These are phyloP conservation scores for Lagorchestes hirsutus DNA, from an alignment of 2,797 vertebrate species.

Conservation along the genomic window DNA sequence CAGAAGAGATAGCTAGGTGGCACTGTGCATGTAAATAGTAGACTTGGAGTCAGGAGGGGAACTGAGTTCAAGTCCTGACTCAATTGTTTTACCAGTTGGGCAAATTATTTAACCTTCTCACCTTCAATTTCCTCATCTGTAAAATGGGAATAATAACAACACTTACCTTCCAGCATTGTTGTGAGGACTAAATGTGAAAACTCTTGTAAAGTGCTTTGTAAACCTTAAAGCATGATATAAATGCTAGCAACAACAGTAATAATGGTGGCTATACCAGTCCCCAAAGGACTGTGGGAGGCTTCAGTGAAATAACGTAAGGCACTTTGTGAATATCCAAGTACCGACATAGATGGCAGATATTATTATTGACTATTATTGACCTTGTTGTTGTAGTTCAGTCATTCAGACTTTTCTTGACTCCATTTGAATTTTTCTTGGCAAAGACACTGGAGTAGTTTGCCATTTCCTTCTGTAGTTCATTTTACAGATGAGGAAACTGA, in stretches of 20 bases:
- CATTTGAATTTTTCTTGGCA: neutral
- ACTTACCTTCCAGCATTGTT: neutral
- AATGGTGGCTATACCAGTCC: neutral
- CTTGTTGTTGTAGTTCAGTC: neutral
- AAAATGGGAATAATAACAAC: neutral
- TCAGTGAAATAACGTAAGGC: neutral
- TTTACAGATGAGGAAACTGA: no score
- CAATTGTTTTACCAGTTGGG: neutral
- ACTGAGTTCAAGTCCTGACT: neutral
- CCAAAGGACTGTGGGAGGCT: neutral
- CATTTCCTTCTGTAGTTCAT: no score
- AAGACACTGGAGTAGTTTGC: no score
- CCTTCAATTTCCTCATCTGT: neutral
- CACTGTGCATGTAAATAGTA: neutral
- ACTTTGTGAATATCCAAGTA: neutral
- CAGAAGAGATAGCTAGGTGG: neutral
- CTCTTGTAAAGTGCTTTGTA: neutral
- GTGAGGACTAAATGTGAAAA: neutral
- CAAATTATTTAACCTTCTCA: neutral
- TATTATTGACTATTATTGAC: no score
- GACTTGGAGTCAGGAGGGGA: neutral
- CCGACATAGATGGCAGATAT: neutral
- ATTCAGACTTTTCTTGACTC: neutral
- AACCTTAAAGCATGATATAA: neutral
- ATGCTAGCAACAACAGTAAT: neutral